Base-by-base conservation (phyloP, 2,888 invertebrate genomes). In the Eristalinus aeneus region DNA sequence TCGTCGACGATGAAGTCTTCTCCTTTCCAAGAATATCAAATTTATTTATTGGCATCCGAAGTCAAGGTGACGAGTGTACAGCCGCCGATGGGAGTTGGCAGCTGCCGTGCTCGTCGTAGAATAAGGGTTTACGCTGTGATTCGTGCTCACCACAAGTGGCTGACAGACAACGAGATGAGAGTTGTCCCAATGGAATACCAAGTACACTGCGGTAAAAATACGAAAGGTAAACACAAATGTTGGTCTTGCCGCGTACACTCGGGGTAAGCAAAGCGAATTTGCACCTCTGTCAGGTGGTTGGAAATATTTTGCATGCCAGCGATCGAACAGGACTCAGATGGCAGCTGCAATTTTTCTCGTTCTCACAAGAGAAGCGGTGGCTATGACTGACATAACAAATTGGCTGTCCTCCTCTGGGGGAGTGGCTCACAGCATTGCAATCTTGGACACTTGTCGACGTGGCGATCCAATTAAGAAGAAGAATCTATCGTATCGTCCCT, bases 21-120 rank as follows among this genome's bases (percentile, higher is more conserved):
- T 81, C 46, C 16, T 46, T 27, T 81, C 68, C 53, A 36, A 81
- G 85, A 85, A 85, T 81, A 85, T 85, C 58, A 85, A 85, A 77
- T 85, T 85, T 85, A 76, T 81, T 81, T 85, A 81, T 81, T 85
- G 81, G 81, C 68, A 81, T 81, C 72, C 67, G 27, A 76, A 76
- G 64, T 80, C 68, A 68, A 75, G 67, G 67, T 76, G 72, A 46
- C 67, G 61, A 71, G 39, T 32, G n/a, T 34, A 8, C 16, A 56
- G 46, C 3, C 32, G 82, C 12, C 31, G 60, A 69, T 31, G 36
- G 54, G 23, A n/a, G 54, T 12, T 23, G 56, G 54, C 32, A 64
- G 22, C 32, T 77, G 54, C 68, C 68, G 10, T 5, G 10, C 11
- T 10, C 23, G 56, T 56, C 23, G 23, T 36, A 54, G 56, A 64